Conservation (phyloP, 2,888 invertebrate species). For the Lasioglossum villosulum region DNA sequence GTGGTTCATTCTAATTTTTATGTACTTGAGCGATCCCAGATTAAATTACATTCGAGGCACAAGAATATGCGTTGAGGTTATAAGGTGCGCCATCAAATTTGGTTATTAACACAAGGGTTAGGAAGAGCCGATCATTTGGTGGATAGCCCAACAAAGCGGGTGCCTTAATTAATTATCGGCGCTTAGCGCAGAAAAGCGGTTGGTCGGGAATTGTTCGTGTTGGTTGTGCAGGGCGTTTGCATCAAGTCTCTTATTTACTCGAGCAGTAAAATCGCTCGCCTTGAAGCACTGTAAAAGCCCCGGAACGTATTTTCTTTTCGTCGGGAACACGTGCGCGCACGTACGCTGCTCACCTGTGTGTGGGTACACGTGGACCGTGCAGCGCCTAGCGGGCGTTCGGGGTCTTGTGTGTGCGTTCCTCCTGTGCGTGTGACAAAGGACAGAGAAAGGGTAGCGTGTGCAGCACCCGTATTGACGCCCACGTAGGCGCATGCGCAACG, state of each 20-base stretch:
- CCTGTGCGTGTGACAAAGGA: conserved; percentile 72
- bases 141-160: background rate
- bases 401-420: background rate
- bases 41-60: background rate
- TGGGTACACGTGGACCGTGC: conserved; percentile 44
- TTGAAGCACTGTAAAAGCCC: conserved; percentile 59
- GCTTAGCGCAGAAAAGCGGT: background rate
- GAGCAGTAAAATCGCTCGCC: conserved; percentile 66
- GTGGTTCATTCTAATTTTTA: no score
- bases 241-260: conserved; percentile 60
- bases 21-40: no score
- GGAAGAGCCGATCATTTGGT: background rate
- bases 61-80: no score
- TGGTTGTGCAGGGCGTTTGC: conserved; percentile 29
- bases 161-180: conserved; percentile 43
- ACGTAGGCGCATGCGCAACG: conserved; percentile 79
- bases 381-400: background rate
- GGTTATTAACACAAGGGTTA: background rate
- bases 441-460: conserved; percentile 79
- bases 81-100: background rate
- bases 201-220: conserved; percentile 44
- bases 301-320: conserved; percentile 63
- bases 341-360: conserved; percentile 3
- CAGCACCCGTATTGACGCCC: conserved; percentile 82
- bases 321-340: conserved; percentile 20